Evolutionary conservation across 2,888 invertebrate species (phyloP).

Genomic region (Desoria tigrina): DNA sequence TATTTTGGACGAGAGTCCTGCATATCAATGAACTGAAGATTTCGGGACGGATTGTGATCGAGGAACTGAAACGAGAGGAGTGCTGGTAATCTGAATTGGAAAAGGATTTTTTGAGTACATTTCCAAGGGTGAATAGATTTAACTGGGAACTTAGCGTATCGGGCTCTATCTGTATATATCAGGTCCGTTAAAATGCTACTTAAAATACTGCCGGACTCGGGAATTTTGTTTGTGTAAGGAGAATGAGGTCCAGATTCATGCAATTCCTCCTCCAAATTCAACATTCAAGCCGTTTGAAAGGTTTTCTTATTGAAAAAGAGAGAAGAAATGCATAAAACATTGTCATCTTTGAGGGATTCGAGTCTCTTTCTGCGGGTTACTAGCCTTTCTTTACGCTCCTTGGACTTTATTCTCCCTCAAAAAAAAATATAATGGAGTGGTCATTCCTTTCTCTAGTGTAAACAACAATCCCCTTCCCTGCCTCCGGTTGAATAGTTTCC

Average conservation of each 20-base stretch:
- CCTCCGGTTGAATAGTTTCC: constrained; percentile 12
- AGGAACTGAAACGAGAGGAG: constrained; percentile 24
- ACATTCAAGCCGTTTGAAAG: constrained; percentile 8
- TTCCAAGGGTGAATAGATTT: constrained; percentile 38
- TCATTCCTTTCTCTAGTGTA: constrained; percentile 32
- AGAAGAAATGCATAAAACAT: constrained; percentile 52
- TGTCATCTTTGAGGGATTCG: constrained; percentile 44
- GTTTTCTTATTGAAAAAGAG: constrained; percentile 30
- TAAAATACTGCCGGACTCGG: not conserved
- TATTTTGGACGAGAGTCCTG: too few species aligned
- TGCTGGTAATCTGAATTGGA: constrained; percentile 39
- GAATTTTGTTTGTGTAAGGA: constrained; percentile 3
- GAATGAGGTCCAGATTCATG: not conserved
- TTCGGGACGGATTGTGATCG: constrained; percentile 14
- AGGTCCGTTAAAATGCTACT: not conserved
- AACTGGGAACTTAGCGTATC: not conserved
- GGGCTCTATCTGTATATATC: not conserved
- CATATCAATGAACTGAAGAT: too few species aligned
- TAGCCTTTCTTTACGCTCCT: constrained; percentile 13
- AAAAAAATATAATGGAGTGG: constrained; percentile 15
- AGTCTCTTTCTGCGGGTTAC: constrained; percentile 27
- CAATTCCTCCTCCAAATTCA: constrained; percentile 1
- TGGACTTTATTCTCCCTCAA: not conserved
- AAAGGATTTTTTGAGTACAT: constrained; percentile 38
- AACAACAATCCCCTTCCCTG: constrained; percentile 41